phyloP scores from a whole-genome alignment of 2,113 vertebrate genomes.

The Meles meles region DNA sequence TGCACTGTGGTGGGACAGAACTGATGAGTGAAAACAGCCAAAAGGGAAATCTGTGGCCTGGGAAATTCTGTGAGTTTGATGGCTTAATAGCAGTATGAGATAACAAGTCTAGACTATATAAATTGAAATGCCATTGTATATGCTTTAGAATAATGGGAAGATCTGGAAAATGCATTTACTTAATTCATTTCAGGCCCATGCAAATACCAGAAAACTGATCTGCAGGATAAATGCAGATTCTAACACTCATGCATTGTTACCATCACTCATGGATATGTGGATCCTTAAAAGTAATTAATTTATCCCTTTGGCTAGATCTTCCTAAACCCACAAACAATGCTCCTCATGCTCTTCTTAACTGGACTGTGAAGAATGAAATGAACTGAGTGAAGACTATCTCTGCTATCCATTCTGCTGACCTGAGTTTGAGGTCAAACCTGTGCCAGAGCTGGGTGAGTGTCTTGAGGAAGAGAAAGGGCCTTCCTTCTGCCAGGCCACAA shows the following conservation, averaged over 20 bases:
- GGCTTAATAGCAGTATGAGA: conserved; percentile 64
- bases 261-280: not conserved
- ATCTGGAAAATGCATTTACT: conserved; percentile 62
- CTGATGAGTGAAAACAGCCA: conserved; percentile 52
- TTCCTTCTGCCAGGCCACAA: conserved; percentile 31
- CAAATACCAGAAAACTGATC: conserved; percentile 35
- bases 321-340: not conserved
- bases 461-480: conserved; percentile 12
- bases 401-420: not conserved
- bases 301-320: not conserved
- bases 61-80: conserved; percentile 50
- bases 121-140: conserved; percentile 58
- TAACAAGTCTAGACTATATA: conserved; percentile 68
- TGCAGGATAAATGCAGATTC: not conserved
- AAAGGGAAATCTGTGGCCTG: conserved; percentile 40
- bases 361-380: not conserved
- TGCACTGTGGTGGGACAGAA: not conserved
- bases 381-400: not conserved
- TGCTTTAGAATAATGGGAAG: conserved; percentile 51
- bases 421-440: not conserved
- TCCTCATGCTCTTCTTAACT: not conserved
- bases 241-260: not conserved
- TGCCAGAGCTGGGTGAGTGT: not conserved
- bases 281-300: not conserved
- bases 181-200: conserved; percentile 36